Evolutionary conservation across 1,140 invertebrate genomes (phyloP), one percentile per base, ranked within the genome.

Genomic region (Diorhabda sublineata): DNA sequence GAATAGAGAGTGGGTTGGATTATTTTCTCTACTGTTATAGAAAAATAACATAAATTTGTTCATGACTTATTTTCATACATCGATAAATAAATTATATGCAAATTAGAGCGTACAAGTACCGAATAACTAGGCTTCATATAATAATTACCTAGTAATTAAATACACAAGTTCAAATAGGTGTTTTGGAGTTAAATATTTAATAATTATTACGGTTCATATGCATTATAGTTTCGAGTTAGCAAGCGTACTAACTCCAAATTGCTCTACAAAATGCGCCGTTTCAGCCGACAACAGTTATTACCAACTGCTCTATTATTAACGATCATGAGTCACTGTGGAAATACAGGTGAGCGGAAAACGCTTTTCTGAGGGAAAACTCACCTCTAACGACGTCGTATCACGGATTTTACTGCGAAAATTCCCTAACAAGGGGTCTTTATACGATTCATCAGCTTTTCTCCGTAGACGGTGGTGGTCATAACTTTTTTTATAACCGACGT

Each of bases 251-350:
- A 69, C 63, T 61, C 59, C 68, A 69, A 69, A 69, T 69, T 69
- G 58, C 65, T 67, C 47, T 42, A 69, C 68, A 65, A 66, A 69
- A 61, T 69, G 47, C 68, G 26, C 62, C 57, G 68, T 65, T 64
- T 61, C 58, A 45, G 44, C 64, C 58, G 45, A 69, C 63, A 69
- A 65, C 68, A 64, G 57, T 69, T 69, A 66, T 69, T 65, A 69
- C 68, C 64, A 65, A 58, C 63, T 65, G 61, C 68, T 69, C 62
- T 69, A 69, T 69, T 69, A 69, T 69, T 69, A 65, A 69, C 61
- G 41, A 45, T 69, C 68, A 69, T 69, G 68, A 65, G 63, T 69
- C 68, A 69, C 68, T 45, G 68, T 69, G 68, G 68, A 69, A 69
- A 69, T 69, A 69, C 68, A 64, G 61, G 68, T 69, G 65, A 67